Evolutionary conservation across 1,140 invertebrate genomes (phyloP), one percentile per base, ranked within the genome.

Genomic region (Chironomus striatipennis): DNA sequence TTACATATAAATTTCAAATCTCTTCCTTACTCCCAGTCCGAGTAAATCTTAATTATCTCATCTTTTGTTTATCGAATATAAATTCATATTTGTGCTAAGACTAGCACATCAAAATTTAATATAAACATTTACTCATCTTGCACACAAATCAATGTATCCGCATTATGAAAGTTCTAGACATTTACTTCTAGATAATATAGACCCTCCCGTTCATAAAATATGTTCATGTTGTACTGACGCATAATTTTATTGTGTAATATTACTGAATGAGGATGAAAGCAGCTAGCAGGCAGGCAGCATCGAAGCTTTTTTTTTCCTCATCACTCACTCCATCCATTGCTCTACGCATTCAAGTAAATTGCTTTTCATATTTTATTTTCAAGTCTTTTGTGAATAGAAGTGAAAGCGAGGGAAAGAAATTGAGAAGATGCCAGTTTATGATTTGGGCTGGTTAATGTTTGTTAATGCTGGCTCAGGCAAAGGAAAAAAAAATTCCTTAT

Each of bases 351-450:
- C 65, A 70, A 70, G 20, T 70, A 70, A 70, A 70, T 70, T 70
- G 65, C 65, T 70, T 70, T 70, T 70, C 65, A 70, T 70, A 70
- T 70, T 67, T 67, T 70, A 15, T 67, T 67, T 67, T 17, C 10
- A 7, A 18, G n/a, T 70, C 65, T 70, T 70, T 70, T 70, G 17
- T 70, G 65, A 57, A 57, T 57, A 57, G 47, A 57, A 34, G 24
- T 34, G 24, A 34, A 34, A 34, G 24, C 7, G 47, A 7, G 2
- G 47, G 47, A 8, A 12, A 57, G 7, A 57, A 57, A 57, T 12
- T n/a, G 10, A 57, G 47, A 10, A 57, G 9, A 70, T 20, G 65
- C 20, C 65, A 70, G 65, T 20, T 70, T 70, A 70, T 70, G 65
- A 70, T 70, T 20, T 70, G 65, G 65, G 20, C 65, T 70, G 17